Percentiles rank a stretch among this genome's conserved stretches.
Conservation (phyloP, 2,888 invertebrate genomes). For the Acleris emargana region DNA sequence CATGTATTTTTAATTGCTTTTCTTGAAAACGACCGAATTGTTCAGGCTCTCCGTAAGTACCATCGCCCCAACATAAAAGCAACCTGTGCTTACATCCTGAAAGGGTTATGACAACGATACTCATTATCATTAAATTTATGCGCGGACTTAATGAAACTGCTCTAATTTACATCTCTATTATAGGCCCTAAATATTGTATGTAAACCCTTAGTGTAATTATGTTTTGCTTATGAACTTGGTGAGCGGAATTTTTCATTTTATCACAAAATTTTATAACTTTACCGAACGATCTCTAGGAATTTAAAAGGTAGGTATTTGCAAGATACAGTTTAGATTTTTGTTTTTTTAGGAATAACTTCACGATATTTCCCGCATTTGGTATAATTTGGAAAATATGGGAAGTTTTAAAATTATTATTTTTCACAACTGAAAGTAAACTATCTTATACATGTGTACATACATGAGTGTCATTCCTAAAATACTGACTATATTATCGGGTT, state of each 20-base stretch:
- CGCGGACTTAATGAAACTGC: slow-evolving; percentile 46
- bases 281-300: too few species aligned
- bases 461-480: too few species aligned
- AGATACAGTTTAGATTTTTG: too few species aligned
- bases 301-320: too few species aligned
- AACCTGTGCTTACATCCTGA: slow-evolving; percentile 44
- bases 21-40: slow-evolving; percentile 18
- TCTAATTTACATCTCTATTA: slow-evolving; percentile 47
- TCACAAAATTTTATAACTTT: too few species aligned
- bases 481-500: too few species aligned
- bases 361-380: too few species aligned
- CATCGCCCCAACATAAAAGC: slow-evolving; percentile 45
- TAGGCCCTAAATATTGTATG: slow-evolving; percentile 33
- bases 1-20: slow-evolving; percentile 3
- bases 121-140: slow-evolving; percentile 48
- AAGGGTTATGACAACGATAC: slow-evolving; percentile 46
- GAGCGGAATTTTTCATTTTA: background rate
- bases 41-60: slow-evolving; percentile 13
- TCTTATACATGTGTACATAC: too few species aligned
- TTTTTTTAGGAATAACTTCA: too few species aligned
- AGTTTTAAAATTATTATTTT: too few species aligned
- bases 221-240: slow-evolving; percentile 29
- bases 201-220: slow-evolving; percentile 36
- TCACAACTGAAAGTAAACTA: too few species aligned
- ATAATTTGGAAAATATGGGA: too few species aligned